A percentile compares a stretch with the other conserved stretches of the same genome.
Evolutionary conservation across 2,797 vertebrate species (phyloP).

Genomic region (Pangasius krempfi): DNA sequence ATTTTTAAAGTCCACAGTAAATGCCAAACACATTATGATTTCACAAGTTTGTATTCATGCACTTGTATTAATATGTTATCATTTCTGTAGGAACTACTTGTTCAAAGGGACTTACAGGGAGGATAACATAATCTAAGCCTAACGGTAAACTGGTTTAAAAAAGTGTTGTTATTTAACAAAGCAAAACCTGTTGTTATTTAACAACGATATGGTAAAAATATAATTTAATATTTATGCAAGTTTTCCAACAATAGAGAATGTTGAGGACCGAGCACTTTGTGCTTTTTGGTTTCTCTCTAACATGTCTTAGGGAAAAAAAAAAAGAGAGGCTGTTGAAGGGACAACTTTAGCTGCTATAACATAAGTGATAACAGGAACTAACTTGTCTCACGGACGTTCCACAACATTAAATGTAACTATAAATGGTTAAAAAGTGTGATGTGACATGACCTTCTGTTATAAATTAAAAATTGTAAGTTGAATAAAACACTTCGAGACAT

Average conservation of each 20-base stretch:
- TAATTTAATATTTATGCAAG: too few species aligned
- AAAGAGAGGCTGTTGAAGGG: neutral
- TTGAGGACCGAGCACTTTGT: neutral
- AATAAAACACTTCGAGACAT: too few species aligned
- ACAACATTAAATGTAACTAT: neutral
- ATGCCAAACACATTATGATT: neutral
- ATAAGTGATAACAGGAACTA: neutral
- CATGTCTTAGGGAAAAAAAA: neutral
- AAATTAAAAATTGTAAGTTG: neutral
- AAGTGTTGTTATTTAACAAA: too few species aligned
- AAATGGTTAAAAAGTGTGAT: neutral
- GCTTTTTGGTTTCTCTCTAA: neutral
- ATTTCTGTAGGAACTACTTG: neutral
- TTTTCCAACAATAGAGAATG: neutral
- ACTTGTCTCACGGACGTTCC: neutral
- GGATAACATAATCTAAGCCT: neutral
- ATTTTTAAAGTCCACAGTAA: neutral
- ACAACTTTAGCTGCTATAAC: neutral
- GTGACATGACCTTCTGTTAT: neutral
- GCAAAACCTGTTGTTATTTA: too few species aligned
- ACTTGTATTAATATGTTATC: too few species aligned
- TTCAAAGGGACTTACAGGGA: neutral
- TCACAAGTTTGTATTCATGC: too few species aligned
- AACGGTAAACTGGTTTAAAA: too few species aligned
- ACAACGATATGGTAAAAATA: too few species aligned